phyloP scores from a whole-genome alignment of 2,888 invertebrate species.

The Melanophora roralis region DNA sequence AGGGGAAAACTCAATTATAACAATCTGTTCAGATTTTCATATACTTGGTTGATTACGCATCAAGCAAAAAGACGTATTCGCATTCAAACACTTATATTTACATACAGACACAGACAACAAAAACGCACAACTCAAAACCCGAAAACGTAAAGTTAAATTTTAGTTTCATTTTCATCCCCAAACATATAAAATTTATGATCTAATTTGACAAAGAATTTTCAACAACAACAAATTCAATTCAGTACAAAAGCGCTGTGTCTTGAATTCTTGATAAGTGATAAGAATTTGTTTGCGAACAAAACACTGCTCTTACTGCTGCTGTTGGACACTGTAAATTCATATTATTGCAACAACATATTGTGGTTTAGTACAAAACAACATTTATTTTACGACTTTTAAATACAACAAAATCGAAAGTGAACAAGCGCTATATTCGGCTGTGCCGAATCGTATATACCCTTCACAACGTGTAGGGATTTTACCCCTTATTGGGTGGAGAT shows the following conservation, averaged over 20 bases:
- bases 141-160: conserved; percentile 22
- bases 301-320: neutral
- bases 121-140: conserved; percentile 34
- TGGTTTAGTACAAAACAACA: neutral
- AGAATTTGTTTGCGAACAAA: neutral
- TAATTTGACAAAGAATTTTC: conserved; percentile 28
- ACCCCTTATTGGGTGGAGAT: too few relatives aligned
- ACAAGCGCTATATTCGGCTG: too few relatives aligned
- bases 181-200: conserved; percentile 46
- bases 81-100: too few relatives aligned
- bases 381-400: neutral
- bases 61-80: too few relatives aligned
- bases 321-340: neutral
- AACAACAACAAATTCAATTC: conserved; percentile 32
- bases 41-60: conserved; percentile 3
- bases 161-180: conserved; percentile 26
- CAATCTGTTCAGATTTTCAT: conserved; percentile 77
- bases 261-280: conserved; percentile 41
- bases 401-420: conserved; percentile 2
- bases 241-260: neutral
- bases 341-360: conserved; percentile 10
- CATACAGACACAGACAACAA: neutral
- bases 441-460: too few relatives aligned
- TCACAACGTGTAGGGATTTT: too few relatives aligned
- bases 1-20: conserved; percentile 77